phyloP scores from a whole-genome alignment of 2,797 vertebrate species.

The Myotis findleyi region DNA sequence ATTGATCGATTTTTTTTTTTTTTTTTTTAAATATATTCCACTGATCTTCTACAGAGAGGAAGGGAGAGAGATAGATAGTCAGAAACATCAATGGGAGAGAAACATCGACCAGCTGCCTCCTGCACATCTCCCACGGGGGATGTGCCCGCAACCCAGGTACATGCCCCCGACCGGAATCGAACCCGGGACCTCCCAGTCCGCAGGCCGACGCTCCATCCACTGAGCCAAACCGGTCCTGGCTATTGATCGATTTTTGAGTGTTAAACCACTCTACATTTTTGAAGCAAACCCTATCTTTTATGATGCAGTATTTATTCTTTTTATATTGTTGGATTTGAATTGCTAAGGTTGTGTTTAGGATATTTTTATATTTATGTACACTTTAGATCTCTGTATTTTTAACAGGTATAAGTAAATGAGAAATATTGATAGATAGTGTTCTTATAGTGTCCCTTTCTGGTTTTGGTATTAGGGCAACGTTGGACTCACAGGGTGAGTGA shows the following conservation, averaged over 20 bases:
- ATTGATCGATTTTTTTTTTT: not conserved
- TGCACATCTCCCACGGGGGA: too few species aligned
- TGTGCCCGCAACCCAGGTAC: too few species aligned
- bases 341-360: not conserved
- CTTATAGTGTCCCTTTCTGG: not conserved
- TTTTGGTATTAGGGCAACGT: constrained; percentile 16
- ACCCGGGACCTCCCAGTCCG: too few species aligned
- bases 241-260: not conserved
- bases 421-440: not conserved
- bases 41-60: too few species aligned
- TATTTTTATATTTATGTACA: not conserved
- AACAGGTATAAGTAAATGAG: not conserved
- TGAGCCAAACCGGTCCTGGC: too few species aligned
- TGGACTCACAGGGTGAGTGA: not conserved
- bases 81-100: too few species aligned
- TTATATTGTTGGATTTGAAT: not conserved
- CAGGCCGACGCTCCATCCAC: too few species aligned
- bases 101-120: too few species aligned
- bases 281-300: not conserved
- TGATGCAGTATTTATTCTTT: not conserved
- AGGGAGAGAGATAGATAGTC: too few species aligned
- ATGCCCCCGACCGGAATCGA: too few species aligned
- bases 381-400: not conserved
- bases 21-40: too few species aligned
- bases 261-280: not conserved